Evolutionary conservation across 1,140 invertebrate genomes (phyloP).

Genomic region (Andricus grossulariae): DNA sequence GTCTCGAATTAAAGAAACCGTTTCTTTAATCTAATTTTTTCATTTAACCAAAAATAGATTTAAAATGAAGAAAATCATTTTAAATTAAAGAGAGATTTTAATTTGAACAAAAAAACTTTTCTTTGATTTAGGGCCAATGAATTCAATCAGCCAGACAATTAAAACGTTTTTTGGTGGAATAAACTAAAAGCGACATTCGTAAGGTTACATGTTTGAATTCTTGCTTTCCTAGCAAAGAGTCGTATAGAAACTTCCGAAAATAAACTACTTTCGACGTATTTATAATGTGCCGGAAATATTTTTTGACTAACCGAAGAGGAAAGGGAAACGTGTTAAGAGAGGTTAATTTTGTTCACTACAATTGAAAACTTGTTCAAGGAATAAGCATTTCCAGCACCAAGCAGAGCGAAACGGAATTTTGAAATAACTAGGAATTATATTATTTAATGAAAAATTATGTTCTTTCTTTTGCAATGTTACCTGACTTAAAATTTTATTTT

Average conservation of each 20-base stretch:
- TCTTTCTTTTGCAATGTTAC: too few relatives aligned
- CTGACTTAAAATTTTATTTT: too few relatives aligned
- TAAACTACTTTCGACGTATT: conserved; percentile 20
- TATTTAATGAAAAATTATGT: too few relatives aligned
- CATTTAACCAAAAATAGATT: too few relatives aligned
- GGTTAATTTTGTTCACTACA: not conserved
- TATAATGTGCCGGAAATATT: conserved; percentile 24
- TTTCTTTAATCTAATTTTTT: too few relatives aligned
- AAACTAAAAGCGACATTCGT: not conserved
- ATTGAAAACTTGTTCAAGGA: conserved; percentile 14
- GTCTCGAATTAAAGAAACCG: too few relatives aligned
- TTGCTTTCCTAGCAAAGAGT: not conserved
- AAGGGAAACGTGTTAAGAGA: not conserved
- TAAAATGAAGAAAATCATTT: too few relatives aligned
- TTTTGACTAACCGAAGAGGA: not conserved
- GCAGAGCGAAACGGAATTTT: not conserved
- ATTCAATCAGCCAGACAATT: not conserved
- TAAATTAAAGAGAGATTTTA: too few relatives aligned
- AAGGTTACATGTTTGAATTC: not conserved
- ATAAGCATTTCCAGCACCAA: not conserved
- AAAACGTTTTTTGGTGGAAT: not conserved
- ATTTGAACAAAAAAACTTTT: too few relatives aligned
- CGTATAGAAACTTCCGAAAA: not conserved
- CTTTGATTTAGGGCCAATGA: too few relatives aligned
- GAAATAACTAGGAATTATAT: not conserved